These are phyloP conservation scores for Tamandua tetradactyla DNA, from an alignment of 2,797 vertebrate genomes.

Conservation along the genomic window DNA sequence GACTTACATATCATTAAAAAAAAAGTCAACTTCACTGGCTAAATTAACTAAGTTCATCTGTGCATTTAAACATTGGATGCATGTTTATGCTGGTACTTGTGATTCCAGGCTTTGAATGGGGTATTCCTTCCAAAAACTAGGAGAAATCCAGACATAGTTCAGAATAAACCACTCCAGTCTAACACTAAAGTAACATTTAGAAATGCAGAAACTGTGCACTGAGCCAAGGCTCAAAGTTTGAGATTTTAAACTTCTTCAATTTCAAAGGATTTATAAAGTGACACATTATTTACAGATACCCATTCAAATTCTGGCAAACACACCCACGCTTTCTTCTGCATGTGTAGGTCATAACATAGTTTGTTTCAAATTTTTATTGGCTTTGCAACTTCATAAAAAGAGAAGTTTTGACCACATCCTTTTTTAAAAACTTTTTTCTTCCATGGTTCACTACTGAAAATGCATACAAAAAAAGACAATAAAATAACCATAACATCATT, in stretches of 20 bases:
- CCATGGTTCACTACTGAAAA: background rate
- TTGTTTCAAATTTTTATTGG: background rate
- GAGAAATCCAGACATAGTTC: background rate
- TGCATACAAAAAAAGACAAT: background rate
- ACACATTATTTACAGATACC: background rate
- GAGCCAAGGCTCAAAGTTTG: background rate
- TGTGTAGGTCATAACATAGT: background rate
- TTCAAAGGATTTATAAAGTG: background rate
- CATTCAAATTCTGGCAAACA: background rate
- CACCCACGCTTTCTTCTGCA: background rate
- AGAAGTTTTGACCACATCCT: background rate
- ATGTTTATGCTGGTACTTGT: background rate
- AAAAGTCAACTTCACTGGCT: background rate
- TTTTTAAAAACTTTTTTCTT: background rate
- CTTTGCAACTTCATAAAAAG: background rate
- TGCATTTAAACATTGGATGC: background rate
- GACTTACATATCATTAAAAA: background rate
- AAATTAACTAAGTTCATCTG: background rate
- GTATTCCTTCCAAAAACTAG: background rate
- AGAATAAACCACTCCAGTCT: background rate
- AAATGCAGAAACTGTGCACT: background rate
- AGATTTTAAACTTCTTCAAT: background rate
- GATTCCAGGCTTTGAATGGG: background rate
- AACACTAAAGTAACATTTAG: background rate
- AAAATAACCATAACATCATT: background rate